phyloP scores from a whole-genome alignment of 2,113 vertebrate species.

The Emydocephalus ijimae region DNA sequence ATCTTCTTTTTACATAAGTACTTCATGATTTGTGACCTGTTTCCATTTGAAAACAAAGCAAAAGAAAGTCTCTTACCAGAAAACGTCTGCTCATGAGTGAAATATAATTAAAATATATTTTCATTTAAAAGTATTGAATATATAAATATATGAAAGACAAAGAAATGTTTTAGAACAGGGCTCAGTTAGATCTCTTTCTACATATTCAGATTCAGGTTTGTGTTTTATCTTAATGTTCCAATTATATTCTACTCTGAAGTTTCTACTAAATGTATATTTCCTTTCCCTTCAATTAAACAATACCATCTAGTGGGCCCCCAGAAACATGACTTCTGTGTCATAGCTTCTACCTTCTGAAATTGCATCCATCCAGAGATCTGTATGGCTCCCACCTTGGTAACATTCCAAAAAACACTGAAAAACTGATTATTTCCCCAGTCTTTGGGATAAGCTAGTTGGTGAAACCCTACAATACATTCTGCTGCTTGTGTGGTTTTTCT shows the following conservation, averaged over 20 bases:
- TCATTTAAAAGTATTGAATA: constrained; percentile 38
- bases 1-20: neutral
- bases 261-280: neutral
- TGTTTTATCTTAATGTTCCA: neutral
- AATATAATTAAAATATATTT: constrained; percentile 33
- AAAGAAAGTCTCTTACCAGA: constrained; percentile 38
- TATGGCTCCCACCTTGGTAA: neutral
- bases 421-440: neutral
- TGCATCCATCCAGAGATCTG: neutral
- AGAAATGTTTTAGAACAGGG: neutral
- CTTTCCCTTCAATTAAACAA: neutral
- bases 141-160: constrained; percentile 16
- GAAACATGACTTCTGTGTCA: neutral
- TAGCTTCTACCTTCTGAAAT: neutral
- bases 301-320: neutral
- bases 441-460: neutral
- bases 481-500: neutral
- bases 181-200: neutral
- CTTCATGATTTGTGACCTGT: constrained; percentile 43
- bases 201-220: neutral
- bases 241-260: neutral
- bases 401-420: neutral
- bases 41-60: constrained; percentile 34
- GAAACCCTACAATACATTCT: neutral
- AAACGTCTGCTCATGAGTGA: constrained; percentile 36